These are phyloP conservation scores for Synaphobranchus kaupii DNA, from an alignment of 2,797 vertebrate genomes.

Conservation along the genomic window DNA sequence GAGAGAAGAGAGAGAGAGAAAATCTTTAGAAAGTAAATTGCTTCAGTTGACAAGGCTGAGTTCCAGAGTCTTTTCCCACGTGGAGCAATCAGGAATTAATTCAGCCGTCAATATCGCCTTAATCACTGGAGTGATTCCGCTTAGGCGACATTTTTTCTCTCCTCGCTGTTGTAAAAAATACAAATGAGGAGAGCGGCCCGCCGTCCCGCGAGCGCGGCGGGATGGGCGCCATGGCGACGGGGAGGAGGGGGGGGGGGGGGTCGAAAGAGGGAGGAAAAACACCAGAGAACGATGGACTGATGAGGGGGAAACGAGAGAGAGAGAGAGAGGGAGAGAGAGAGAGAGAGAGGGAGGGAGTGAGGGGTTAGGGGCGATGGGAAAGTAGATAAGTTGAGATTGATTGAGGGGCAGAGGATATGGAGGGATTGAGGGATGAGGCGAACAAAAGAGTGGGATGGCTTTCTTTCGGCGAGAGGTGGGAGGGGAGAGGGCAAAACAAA, in stretches of 20 bases:
- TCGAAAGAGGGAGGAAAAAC: neutral
- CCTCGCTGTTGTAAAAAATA: slow-evolving; percentile 41
- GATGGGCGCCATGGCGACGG: neutral
- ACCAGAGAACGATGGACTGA: slow-evolving; percentile 4
- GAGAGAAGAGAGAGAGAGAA: slow-evolving; percentile 23
- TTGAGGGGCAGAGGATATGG: neutral
- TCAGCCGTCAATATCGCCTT: slow-evolving; percentile 64
- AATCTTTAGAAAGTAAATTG: slow-evolving; percentile 59
- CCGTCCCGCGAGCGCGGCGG: neutral
- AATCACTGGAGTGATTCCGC: slow-evolving; percentile 54
- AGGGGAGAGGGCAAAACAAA: neutral
- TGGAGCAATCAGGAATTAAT: slow-evolving; percentile 65
- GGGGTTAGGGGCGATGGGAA: neutral
- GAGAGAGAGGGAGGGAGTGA: neutral
- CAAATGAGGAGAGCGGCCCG: slow-evolving; percentile 39
- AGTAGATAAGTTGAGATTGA: neutral
- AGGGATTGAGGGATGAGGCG: neutral
- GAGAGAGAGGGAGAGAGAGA: neutral
- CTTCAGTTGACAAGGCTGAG: slow-evolving; percentile 48
- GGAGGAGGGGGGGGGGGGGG: neutral
- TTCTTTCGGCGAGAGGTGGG: neutral
- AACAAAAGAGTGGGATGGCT: neutral
- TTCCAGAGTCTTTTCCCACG: slow-evolving; percentile 43
- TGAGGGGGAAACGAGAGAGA: slow-evolving; percentile 11
- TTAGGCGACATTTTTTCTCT: slow-evolving; percentile 47